Evolutionary conservation across 2,113 vertebrate species (phyloP).

Genomic region (Probosciger aterrimus): DNA sequence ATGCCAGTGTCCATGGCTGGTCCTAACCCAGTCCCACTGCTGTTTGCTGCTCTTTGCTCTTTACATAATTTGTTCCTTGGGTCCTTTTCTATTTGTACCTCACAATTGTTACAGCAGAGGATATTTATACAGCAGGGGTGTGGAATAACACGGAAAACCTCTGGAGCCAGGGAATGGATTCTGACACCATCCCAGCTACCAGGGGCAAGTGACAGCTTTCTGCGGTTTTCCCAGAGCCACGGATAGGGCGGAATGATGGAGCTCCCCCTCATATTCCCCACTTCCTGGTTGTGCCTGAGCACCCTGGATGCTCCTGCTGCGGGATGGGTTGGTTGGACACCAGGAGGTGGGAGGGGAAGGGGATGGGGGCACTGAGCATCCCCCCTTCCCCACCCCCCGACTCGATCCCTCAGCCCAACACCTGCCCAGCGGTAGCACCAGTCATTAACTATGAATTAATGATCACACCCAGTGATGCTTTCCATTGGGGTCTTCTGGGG

Average conservation of each 20-base stretch:
- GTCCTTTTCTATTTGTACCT: neutral
- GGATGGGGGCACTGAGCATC: neutral
- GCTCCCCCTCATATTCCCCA: neutral
- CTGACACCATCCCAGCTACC: neutral
- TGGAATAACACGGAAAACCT: neutral
- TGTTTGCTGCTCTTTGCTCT: constrained; percentile 11
- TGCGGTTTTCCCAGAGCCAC: neutral
- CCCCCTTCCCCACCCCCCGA: accelerated
- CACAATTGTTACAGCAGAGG: neutral
- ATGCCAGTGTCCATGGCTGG: neutral
- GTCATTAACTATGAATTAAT: neutral
- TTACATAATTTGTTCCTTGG: constrained; percentile 57
- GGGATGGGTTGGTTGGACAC: neutral
- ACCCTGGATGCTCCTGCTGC: accelerated
- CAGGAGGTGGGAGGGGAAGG: neutral
- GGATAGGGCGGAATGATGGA: neutral
- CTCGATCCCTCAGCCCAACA: neutral
- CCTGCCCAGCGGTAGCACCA: accelerated
- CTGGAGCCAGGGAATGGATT: neutral
- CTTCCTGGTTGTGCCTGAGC: accelerated
- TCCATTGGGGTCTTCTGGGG: neutral
- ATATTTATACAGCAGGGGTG: neutral
- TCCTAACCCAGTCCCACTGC: neutral
- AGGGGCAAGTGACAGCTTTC: neutral
- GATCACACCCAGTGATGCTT: neutral